A percentile compares a stretch with the other conserved stretches of the same genome.
These are phyloP conservation scores for Lepeophtheirus nordmannii DNA, from an alignment of 2,888 invertebrate genomes.

Conservation along the genomic window DNA sequence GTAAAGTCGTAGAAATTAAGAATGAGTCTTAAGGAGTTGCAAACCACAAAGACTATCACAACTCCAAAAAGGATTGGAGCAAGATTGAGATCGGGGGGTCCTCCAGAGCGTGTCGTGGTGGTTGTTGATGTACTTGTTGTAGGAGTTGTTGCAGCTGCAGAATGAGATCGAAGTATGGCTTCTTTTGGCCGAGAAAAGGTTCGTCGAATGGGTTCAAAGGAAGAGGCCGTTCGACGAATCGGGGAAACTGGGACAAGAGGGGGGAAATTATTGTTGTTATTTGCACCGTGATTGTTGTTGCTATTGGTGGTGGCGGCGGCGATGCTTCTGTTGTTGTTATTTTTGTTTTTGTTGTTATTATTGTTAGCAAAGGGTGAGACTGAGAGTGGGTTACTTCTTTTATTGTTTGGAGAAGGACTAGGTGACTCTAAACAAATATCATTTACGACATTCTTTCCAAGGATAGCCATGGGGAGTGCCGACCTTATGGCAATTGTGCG, in stretches of 20 bases:
- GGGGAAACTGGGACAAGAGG: not conserved
- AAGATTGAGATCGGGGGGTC: conserved; percentile 16
- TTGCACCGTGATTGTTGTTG: not conserved
- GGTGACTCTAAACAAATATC: not conserved
- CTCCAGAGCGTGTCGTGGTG: not conserved
- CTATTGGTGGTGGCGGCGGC: not conserved
- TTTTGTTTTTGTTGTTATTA: not conserved
- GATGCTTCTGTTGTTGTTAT: not conserved
- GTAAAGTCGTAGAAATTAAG: conserved; percentile 21
- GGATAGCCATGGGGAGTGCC: conserved; percentile 21
- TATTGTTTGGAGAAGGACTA: not conserved
- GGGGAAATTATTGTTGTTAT: not conserved
- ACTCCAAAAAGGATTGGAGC: conserved; percentile 20
- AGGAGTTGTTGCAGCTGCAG: conserved; percentile 8
- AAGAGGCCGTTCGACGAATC: not conserved
- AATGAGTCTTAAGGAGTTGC: conserved; percentile 19
- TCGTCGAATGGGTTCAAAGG: conserved; percentile 1
- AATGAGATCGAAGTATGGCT: conserved; percentile 8
- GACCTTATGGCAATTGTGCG: conserved; percentile 15
- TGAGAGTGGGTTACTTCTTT: too few species aligned
- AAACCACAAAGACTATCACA: conserved; percentile 21
- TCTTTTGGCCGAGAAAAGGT: not conserved
- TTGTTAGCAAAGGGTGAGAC: too few species aligned
- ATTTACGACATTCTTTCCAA: conserved; percentile 12
- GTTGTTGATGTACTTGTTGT: not conserved